Conservation (phyloP, 2,113 vertebrate species). For the Strigops habroptila region DNA sequence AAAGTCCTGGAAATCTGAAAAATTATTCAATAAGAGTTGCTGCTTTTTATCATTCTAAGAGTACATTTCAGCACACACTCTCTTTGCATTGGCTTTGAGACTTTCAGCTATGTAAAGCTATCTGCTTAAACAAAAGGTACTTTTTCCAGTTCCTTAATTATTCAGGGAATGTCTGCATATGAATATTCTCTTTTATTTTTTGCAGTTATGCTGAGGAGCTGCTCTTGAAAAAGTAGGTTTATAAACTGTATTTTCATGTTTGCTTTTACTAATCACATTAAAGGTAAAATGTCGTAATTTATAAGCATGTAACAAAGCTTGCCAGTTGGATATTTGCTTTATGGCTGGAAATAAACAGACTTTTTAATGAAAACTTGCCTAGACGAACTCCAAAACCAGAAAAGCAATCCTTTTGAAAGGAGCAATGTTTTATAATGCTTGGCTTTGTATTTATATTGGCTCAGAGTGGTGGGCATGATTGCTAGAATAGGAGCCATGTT, state of each 20-base stretch:
- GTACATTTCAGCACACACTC: not conserved
- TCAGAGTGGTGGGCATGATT: not conserved
- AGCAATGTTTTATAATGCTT: not conserved
- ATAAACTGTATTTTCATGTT: conserved; percentile 25
- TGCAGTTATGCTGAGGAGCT: conserved; percentile 65
- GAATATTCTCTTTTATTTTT: conserved; percentile 14
- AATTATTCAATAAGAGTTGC: not conserved
- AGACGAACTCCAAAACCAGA: not conserved
- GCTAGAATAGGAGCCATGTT: not conserved
- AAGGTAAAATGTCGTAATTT: not conserved
- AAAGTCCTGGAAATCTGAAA: not conserved
- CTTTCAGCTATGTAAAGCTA: not conserved
- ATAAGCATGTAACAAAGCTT: not conserved
- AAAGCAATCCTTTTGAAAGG: not conserved
- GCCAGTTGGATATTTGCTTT: conserved; percentile 1
- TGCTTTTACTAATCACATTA: conserved; percentile 46
- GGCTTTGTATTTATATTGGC: conserved; percentile 3
- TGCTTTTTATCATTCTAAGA: not conserved
- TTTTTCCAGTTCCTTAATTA: not conserved
- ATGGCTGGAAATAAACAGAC: not conserved
- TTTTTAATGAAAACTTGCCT: not conserved
- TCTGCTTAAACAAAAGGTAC: not conserved
- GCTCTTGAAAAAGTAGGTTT: conserved; percentile 71
- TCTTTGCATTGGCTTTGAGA: not conserved
- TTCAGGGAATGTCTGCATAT: conserved; percentile 3